Percentiles rank a stretch among this genome's conserved stretches.
Evolutionary conservation across 2,888 invertebrate genomes (phyloP).

Genomic region (Rotaria sp.): DNA sequence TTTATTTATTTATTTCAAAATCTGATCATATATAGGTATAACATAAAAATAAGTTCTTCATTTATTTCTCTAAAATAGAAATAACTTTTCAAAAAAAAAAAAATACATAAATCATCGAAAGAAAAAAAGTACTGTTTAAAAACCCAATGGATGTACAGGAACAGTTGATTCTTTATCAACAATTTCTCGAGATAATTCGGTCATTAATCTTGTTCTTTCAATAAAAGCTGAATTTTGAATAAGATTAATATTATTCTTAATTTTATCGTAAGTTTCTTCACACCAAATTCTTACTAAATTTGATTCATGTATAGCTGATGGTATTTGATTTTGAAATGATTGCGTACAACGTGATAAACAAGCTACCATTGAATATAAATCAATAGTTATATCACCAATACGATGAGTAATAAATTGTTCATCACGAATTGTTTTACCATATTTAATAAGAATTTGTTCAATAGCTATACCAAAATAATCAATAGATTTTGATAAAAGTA

Average conservation of each 20-base stretch:
- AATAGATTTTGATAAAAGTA: constrained; percentile 56
- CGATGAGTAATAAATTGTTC: constrained; percentile 80
- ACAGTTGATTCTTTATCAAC: constrained; percentile 38
- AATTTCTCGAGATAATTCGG: constrained; percentile 33
- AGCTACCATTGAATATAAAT: constrained; percentile 75
- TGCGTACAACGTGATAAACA: constrained; percentile 74
- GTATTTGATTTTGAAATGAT: constrained; percentile 63
- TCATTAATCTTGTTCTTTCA: constrained; percentile 34
- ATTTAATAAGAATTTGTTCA: constrained; percentile 71
- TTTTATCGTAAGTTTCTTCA: constrained; percentile 60
- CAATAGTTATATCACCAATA: constrained; percentile 78
- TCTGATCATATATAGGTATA: too few relatives aligned
- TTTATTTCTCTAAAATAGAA: too few relatives aligned
- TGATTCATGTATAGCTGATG: constrained; percentile 69
- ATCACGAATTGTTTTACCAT: constrained; percentile 70
- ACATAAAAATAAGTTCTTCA: too few relatives aligned
- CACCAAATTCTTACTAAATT: constrained; percentile 74
- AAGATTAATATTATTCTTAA: constrained; percentile 31
- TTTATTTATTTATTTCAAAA: too few relatives aligned
- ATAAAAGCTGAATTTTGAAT: constrained; percentile 28
- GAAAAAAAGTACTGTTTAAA: constrained; percentile 32
- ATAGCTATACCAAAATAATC: constrained; percentile 67
- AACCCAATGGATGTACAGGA: constrained; percentile 39
- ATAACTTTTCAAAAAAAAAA: too few relatives aligned
- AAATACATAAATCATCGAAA: too few relatives aligned